Evolutionary conservation across 2,113 vertebrate genomes (phyloP).

Genomic region (Dipodomys stephensi): DNA sequence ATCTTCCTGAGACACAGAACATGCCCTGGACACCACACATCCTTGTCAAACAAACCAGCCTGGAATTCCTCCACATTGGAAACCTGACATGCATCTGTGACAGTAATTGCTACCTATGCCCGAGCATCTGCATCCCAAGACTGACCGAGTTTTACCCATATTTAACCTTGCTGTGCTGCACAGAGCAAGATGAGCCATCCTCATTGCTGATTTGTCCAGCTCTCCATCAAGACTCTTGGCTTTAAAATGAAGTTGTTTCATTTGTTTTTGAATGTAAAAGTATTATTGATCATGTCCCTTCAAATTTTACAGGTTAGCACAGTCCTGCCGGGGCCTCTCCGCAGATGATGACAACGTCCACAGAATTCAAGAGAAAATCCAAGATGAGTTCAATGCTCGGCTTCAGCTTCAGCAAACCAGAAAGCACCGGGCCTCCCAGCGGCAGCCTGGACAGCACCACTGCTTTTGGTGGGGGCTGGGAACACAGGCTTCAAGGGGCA

Average conservation of each 20-base stretch:
- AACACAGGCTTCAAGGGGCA: neutral
- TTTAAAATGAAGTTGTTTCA: conserved; percentile 54
- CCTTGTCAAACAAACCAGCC: conserved; percentile 25
- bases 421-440: neutral
- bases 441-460: too few relatives aligned
- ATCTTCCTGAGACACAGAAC: neutral
- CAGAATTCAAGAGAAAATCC: conserved; percentile 10
- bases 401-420: conserved; percentile 8
- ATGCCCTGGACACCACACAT: neutral
- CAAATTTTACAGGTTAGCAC: conserved; percentile 20
- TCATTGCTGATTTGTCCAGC: conserved; percentile 57
- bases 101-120: neutral
- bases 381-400: neutral
- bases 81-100: neutral
- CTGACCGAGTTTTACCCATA: neutral
- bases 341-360: conserved; percentile 44
- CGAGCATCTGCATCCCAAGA: conserved; percentile 30
- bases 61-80: neutral
- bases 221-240: neutral
- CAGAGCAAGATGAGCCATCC: neutral
- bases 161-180: conserved; percentile 40
- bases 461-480: too few relatives aligned
- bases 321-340: neutral
- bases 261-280: too few relatives aligned
- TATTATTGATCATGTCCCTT: too few relatives aligned